Evolutionary conservation across 2,113 vertebrate genomes (phyloP).

Genomic region (Plectropomus leopardus): DNA sequence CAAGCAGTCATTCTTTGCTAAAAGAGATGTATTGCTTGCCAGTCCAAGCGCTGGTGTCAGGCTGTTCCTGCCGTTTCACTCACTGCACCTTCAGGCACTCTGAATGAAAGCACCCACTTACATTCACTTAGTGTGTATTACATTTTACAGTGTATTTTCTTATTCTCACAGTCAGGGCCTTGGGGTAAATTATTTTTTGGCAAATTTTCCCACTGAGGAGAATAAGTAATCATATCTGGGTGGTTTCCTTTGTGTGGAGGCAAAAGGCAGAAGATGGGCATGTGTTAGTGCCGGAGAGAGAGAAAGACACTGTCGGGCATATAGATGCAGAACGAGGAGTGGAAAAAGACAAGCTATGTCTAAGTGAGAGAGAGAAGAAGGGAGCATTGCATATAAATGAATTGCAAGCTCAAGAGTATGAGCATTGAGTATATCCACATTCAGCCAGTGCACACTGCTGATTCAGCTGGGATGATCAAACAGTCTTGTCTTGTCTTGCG

Average conservation of each 20-base stretch:
- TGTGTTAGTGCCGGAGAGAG: not conserved
- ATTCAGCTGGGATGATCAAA: slow-evolving; percentile 70
- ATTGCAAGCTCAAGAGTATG: slow-evolving; percentile 38
- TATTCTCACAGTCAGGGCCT: slow-evolving; percentile 35
- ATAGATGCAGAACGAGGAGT: slow-evolving; percentile 2
- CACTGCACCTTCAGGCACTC: slow-evolving; percentile 49
- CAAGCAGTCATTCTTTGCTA: slow-evolving; percentile 15
- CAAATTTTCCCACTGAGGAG: slow-evolving; percentile 13
- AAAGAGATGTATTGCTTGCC: slow-evolving; percentile 44
- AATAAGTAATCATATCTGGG: slow-evolving; percentile 32
- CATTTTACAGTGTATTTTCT: slow-evolving; percentile 48
- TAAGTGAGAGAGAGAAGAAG: slow-evolving; percentile 23
- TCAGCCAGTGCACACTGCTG: slow-evolving; percentile 53
- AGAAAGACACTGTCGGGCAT: slow-evolving; percentile 12
- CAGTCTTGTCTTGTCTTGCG: slow-evolving; percentile 23
- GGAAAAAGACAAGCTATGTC: slow-evolving; percentile 29
- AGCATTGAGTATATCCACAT: slow-evolving; percentile 42
- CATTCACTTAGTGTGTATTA: slow-evolving; percentile 52
- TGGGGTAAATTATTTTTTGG: slow-evolving; percentile 3
- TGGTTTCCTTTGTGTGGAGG: slow-evolving; percentile 36
- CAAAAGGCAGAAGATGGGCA: slow-evolving; percentile 32
- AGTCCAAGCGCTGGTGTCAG: slow-evolving; percentile 36
- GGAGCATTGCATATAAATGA: slow-evolving; percentile 51
- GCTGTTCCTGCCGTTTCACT: slow-evolving; percentile 37
- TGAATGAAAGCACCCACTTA: slow-evolving; percentile 50